Evolutionary conservation across 2,797 vertebrate genomes (phyloP).

Genomic region (Diplodus sargus): DNA sequence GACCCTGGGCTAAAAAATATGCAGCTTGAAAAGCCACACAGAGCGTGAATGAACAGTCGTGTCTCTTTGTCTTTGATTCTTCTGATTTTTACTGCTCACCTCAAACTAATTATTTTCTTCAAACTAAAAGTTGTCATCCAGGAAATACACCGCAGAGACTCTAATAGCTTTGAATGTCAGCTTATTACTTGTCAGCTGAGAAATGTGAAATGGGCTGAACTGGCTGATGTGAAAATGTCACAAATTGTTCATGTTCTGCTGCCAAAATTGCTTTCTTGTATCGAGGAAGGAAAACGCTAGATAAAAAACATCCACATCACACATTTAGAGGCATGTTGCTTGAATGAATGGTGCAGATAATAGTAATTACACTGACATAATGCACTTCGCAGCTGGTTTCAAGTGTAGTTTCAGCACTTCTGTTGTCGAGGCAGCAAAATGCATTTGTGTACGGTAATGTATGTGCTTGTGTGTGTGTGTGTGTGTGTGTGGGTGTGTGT

Average conservation of each 20-base stretch:
- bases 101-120: not conserved
- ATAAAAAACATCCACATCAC: not conserved
- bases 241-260: not conserved
- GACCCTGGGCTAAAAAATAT: no score
- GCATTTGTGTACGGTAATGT: not conserved
- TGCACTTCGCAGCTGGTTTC: constrained; percentile 7
- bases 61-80: not conserved
- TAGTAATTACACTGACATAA: not conserved
- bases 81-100: not conserved
- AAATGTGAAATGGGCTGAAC: not conserved
- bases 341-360: constrained; percentile 8
- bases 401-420: constrained; percentile 20
- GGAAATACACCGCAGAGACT: not conserved
- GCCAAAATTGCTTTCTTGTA: constrained; percentile 8
- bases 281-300: not conserved
- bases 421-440: constrained; percentile 25
- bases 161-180: constrained; percentile 7
- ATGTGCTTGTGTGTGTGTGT: not conserved
- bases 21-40: no score
- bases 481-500: constrained; percentile 3
- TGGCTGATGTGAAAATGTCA: constrained; percentile 24
- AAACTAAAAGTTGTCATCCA: not conserved
- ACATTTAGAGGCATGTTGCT: not conserved
- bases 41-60: not conserved
- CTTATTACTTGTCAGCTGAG: constrained; percentile 16